Base-by-base conservation (phyloP, 1,140 invertebrate species). In the Drosophila guanche region DNA sequence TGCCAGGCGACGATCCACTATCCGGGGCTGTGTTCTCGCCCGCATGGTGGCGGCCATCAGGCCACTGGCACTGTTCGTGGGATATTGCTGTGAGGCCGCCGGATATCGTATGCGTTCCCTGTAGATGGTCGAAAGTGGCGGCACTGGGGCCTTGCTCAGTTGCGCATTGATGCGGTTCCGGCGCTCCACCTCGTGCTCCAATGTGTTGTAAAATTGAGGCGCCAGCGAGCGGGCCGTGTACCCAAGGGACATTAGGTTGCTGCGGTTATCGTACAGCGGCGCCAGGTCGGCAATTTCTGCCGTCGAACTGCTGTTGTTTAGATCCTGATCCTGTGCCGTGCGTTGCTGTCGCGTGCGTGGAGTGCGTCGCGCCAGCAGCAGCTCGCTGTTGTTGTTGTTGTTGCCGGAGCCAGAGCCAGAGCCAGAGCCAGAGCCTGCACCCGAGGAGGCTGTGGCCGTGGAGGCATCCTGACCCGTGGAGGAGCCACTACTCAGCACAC, bases 1-100 rank as follows among this genome's bases (percentile, higher is more conserved):
- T 3, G 70, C 68, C 56, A 93, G 89, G 57, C 93, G 92, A 69
- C 94, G 92, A 62, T 94, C 94, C 51, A 94, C 76, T 52, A 93
- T 94, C 40, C 93, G 92, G 12, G 93, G 93, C 66, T 93, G 93
- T 47, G 92, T 93, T 68, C 91, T 90, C 23, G 77, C 81, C 58
- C 63, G 90, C 79, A 90, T 84, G 5, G 81, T 83, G 56, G 76
- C 71, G 3, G 79, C 69, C 66, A 89, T 51, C 22, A 90, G 33
- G 7, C 79, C 76, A 37, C 77, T 79, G 42, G 65, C 65, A 14
- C 71, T 79, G 50, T 74, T 77, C 5, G 79, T 50, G 0, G 83
- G 71, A 61, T 91, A 90, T 56, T 89, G 89, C 55, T 80, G 88
- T 41, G 33, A 22, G 61, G 69, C 71, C 5, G 57, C 54, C 25